A percentile compares a stretch with the other conserved stretches of the same genome.
Evolutionary conservation across 23 tunicate species (phyloP).

Genomic region (Styela plicata): DNA sequence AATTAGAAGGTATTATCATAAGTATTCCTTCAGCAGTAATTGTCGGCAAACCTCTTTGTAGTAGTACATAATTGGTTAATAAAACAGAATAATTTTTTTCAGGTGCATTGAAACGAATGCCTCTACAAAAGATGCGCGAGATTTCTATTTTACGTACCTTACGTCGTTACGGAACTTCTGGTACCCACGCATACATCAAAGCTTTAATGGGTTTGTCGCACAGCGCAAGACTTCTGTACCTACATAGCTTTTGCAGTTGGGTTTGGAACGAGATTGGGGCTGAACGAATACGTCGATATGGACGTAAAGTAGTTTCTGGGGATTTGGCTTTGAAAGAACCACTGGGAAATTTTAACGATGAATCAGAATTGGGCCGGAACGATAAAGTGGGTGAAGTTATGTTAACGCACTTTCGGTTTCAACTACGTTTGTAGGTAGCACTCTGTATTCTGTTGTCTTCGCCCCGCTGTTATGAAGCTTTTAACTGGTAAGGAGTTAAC

Average conservation of each 20-base stretch:
- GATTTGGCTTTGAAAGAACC: conserved; percentile 25
- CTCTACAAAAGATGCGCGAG: conserved; percentile 30
- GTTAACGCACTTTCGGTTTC: no score
- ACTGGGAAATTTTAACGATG: background rate
- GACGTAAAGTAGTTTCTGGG: conserved; percentile 24
- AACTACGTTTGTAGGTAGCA: no score
- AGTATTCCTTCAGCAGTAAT: no score
- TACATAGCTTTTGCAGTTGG: conserved; percentile 46
- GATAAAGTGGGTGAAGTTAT: no score
- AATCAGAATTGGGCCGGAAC: no score
- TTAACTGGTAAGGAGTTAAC: no score
- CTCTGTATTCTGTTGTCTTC: no score
- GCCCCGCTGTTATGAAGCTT: no score
- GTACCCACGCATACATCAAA: conserved; percentile 34
- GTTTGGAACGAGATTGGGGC: conserved; percentile 38
- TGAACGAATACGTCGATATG: conserved; percentile 18
- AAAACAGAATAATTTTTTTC: no score
- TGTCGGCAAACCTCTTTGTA: no score
- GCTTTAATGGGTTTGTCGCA: conserved; percentile 50
- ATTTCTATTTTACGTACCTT: conserved; percentile 26
- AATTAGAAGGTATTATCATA: no score
- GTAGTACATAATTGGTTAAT: no score
- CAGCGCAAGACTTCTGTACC: conserved; percentile 33
- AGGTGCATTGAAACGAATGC: conserved; percentile 30
- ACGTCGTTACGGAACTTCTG: conserved; percentile 24